Conservation (phyloP, 2,888 invertebrate genomes). For the Scrobipalpa atriplicella region DNA sequence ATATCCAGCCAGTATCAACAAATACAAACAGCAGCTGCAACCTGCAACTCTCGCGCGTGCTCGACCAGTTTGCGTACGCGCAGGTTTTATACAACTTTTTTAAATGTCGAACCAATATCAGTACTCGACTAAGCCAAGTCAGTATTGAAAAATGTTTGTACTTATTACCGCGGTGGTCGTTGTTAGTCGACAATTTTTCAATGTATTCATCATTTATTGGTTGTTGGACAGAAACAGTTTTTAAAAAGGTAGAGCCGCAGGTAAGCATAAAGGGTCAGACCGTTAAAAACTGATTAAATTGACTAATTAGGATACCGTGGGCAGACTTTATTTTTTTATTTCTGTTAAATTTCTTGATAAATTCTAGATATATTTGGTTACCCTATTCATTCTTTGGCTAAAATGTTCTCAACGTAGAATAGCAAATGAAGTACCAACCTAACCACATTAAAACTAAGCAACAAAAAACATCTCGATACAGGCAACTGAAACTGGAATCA, state of each 20-base stretch:
- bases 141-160: constrained; percentile 14
- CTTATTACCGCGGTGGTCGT: constrained; percentile 8
- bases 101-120: constrained; percentile 12
- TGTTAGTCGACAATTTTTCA: constrained; percentile 4
- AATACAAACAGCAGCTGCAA: constrained; percentile 6
- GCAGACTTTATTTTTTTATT: too few species aligned
- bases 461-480: too few species aligned
- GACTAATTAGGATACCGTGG: not conserved
- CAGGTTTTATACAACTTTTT: constrained; percentile 6
- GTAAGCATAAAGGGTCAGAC: not conserved
- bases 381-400: too few species aligned
- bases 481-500: too few species aligned
- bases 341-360: too few species aligned
- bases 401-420: too few species aligned
- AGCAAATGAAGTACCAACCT: too few species aligned
- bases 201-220: constrained; percentile 11
- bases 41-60: constrained; percentile 3
- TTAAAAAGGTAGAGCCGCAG: not conserved
- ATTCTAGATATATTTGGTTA: too few species aligned
- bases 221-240: constrained; percentile 4
- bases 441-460: too few species aligned
- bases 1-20: not conserved
- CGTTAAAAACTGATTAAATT: not conserved
- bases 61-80: constrained; percentile 6
- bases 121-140: not conserved